Evolutionary conservation across 2,113 vertebrate species (phyloP).

Genomic region (Crotalus horridus): DNA sequence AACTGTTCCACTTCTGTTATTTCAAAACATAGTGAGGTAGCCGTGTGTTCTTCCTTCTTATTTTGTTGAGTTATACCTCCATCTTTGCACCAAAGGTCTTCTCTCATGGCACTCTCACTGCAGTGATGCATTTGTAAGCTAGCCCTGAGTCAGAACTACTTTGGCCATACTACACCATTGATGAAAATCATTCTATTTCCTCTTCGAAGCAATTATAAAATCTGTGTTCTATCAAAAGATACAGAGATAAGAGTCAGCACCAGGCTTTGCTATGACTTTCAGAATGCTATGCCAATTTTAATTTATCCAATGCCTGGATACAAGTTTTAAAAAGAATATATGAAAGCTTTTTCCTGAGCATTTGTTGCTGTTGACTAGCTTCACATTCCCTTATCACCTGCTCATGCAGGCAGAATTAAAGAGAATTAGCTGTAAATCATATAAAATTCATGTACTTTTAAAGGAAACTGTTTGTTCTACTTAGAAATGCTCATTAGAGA

Average conservation of each 20-base stretch:
- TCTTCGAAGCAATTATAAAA: neutral
- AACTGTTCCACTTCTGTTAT: neutral
- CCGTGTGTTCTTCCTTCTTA: neutral
- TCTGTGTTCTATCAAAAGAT: neutral
- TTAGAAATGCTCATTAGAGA: constrained; percentile 54
- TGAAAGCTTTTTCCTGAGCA: constrained; percentile 49
- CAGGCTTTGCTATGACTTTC: neutral
- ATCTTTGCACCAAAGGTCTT: neutral
- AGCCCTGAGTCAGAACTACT: neutral
- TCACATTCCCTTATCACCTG: constrained; percentile 70
- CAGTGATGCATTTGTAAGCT: neutral
- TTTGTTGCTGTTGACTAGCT: constrained; percentile 57
- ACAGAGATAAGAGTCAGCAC: neutral
- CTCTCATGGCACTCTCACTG: neutral
- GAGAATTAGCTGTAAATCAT: constrained; percentile 76
- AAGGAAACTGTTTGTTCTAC: constrained; percentile 69
- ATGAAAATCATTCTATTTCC: neutral
- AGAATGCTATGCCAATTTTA: neutral
- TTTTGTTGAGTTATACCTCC: neutral
- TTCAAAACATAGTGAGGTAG: neutral
- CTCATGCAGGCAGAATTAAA: constrained; percentile 71
- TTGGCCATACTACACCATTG: neutral
- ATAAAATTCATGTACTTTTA: constrained; percentile 75
- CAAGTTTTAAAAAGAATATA: constrained; percentile 39
- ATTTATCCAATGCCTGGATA: constrained; percentile 9